A percentile compares a stretch with the other conserved stretches of the same genome.
Evolutionary conservation across 2,888 invertebrate genomes (phyloP).

Genomic region (Cephus rjabovi): DNA sequence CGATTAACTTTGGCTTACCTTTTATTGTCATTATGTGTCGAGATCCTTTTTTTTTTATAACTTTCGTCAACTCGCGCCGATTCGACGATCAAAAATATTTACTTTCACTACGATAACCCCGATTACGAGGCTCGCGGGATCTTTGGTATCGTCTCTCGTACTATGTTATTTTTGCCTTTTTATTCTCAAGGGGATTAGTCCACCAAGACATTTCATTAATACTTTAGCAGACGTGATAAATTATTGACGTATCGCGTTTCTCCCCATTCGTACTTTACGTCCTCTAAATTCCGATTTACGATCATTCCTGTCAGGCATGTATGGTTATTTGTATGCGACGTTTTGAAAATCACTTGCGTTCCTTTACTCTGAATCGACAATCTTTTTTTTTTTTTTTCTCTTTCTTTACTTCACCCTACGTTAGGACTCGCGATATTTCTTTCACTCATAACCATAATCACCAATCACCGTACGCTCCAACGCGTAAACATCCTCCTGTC

Average conservation of each 20-base stretch:
- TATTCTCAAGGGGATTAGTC: neutral
- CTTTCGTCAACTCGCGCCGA: neutral
- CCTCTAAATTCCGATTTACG: neutral
- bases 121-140: neutral
- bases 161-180: neutral
- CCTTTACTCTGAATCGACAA: neutral
- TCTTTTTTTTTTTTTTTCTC: too few species aligned
- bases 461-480: neutral
- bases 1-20: neutral
- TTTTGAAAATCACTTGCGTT: neutral
- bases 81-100: neutral
- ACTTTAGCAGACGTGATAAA: neutral
- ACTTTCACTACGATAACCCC: neutral
- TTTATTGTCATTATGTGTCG: neutral
- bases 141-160: neutral
- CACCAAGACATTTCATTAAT: neutral
- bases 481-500: neutral
- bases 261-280: neutral
- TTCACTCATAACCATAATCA: neutral
- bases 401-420: too few species aligned
- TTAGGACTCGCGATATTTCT: too few species aligned
- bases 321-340: neutral
- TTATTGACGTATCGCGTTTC: neutral
- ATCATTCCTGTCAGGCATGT: neutral
- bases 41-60: neutral